A percentile compares a stretch with the other conserved stretches of the same genome.
These are phyloP conservation scores for Venusia cambrica DNA, from an alignment of 2,888 invertebrate species.

Conservation along the genomic window DNA sequence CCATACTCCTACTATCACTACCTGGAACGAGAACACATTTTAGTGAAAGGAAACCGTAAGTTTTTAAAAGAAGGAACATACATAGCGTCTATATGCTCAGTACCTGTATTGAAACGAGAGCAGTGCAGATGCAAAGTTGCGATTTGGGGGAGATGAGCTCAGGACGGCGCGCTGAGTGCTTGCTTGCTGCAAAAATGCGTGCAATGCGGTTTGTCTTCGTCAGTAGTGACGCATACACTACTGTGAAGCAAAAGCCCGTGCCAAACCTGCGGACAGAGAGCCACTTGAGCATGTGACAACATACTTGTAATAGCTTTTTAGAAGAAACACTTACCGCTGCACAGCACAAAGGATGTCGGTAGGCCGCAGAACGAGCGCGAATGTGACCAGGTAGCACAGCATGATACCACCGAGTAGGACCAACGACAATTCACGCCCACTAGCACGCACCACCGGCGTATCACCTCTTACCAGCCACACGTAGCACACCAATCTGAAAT, in stretches of 20 bases:
- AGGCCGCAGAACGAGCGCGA: conserved; percentile 92
- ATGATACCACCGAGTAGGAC: conserved; percentile 93
- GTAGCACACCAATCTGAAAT: conserved; percentile 81
- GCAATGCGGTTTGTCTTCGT: conserved; percentile 99
- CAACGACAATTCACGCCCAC: conserved; percentile 93
- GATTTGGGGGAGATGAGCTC: conserved; percentile 95
- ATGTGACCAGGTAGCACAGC: conserved; percentile 95
- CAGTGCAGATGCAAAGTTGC: conserved; percentile 92
- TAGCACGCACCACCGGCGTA: conserved; percentile 97
- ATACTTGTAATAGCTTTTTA: not conserved
- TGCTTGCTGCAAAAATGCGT: conserved; percentile 96
- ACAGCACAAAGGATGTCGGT: conserved; percentile 93
- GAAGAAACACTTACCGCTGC: conserved; percentile 84
- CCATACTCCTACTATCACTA: conserved; percentile 95
- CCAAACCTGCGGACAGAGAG: conserved; percentile 82
- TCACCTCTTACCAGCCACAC: conserved; percentile 92
- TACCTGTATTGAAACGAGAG: conserved; percentile 93
- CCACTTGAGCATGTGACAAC: too few species aligned
- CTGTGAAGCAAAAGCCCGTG: conserved; percentile 96
- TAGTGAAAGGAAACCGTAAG: too few species aligned
- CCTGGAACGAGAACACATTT: too few species aligned
- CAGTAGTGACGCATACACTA: conserved; percentile 97
- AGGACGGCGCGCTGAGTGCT: conserved; percentile 94
- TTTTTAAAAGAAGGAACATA: too few species aligned
- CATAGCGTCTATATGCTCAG: too few species aligned